Base-by-base conservation (phyloP, 2,888 invertebrate species). In the Ischnus inquisitorius region DNA sequence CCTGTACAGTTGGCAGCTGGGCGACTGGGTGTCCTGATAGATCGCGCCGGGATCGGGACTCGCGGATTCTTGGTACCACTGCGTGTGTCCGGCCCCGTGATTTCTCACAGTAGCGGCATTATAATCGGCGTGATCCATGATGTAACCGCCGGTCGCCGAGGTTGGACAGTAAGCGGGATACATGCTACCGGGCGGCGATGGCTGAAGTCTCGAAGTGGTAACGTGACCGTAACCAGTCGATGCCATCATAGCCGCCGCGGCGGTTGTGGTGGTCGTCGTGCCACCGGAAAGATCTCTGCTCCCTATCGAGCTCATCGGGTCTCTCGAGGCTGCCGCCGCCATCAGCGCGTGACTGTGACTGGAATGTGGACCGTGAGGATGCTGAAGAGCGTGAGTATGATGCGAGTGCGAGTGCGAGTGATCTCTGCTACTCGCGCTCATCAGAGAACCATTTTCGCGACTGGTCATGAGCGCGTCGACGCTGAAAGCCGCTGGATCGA, bases 381-480 rank as follows among this genome's bases (percentile, higher is more conserved):
- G 92, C 76, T 91, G 91, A 3, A 91, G 86, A 3, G 82, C 85
- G 69, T 91, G 91, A 0, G 89, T 84, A 71, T 87, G 88, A 69
- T 87, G 86, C 2, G 87, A 71, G 67, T 88, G 88, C 1, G 77
- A 12, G 39, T 81, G 81, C 0, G 84, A 25, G 60, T 86, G 87
- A 64, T 88, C 88, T 34, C 83, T 84, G 67, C 84, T 75, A 19
- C 43, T 84, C 65, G 83, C 69, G 39, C 74, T 74, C 83, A 87
- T 87, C 4, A 88, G 77, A 16, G 85, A 72, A 16, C 88, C 87
- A 57, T 92, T 91, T 67, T 92, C 95, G 28, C 94, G 91, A 19
- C 88, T 91, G 1, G 95, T 95, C 94, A 95, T 95, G 84, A 96
- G 91, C 74, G 95, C 95, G 89, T 96, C 96, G n/a, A 96, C 96